Percentiles rank a stretch among this genome's conserved stretches.
These are phyloP conservation scores for Leptinotarsa tumamoca DNA, from an alignment of 2,888 invertebrate genomes.

Conservation along the genomic window DNA sequence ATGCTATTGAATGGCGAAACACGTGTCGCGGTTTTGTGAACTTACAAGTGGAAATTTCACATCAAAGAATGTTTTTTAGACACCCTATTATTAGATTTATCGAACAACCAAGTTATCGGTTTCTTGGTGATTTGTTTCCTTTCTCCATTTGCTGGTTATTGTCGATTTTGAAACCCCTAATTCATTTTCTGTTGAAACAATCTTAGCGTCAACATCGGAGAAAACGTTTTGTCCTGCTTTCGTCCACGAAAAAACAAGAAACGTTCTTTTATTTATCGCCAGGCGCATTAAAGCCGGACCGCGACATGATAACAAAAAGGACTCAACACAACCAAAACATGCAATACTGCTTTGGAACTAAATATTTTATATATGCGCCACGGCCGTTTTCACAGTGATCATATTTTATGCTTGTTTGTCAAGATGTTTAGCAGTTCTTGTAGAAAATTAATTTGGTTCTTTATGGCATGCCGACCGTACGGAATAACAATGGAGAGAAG, in stretches of 20 bases:
- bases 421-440: constrained; percentile 61
- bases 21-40: no score
- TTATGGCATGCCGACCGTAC: constrained; percentile 52
- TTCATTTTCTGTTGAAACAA: neutral
- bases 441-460: constrained; percentile 62
- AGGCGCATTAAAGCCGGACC: constrained; percentile 44
- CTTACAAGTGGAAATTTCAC: no score
- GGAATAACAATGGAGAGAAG: constrained; percentile 1
- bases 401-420: constrained; percentile 65
- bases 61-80: no score
- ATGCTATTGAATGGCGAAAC: no score
- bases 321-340: constrained; percentile 40
- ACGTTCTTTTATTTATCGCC: constrained; percentile 45
- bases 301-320: constrained; percentile 43
- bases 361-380: constrained; percentile 56
- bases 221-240: constrained; percentile 6
- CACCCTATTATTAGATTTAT: no score
- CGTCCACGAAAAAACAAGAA: constrained; percentile 21
- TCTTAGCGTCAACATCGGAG: neutral
- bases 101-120: no score
- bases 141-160: neutral
- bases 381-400: constrained; percentile 58
- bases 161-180: neutral
- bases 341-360: constrained; percentile 47
- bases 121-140: no score